phyloP scores from a whole-genome alignment of 2,797 vertebrate species.

The Peromyscus aztecus region DNA sequence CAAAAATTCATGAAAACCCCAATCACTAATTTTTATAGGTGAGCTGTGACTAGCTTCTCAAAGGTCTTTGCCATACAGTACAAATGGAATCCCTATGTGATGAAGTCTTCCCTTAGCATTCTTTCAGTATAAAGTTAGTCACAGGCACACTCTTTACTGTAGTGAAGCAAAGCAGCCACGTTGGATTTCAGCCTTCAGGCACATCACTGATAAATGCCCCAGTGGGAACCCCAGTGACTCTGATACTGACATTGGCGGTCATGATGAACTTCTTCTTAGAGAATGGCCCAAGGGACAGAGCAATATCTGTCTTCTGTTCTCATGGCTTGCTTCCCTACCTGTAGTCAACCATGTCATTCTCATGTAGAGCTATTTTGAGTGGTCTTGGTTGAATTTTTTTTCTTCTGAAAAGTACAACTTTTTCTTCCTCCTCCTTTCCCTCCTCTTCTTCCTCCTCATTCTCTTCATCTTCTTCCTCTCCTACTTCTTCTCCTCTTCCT shows the following conservation, averaged over 20 bases:
- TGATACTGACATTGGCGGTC: background rate
- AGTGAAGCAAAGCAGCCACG: background rate
- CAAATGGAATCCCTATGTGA: background rate
- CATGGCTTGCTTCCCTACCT: background rate
- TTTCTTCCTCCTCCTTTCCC: too few species aligned
- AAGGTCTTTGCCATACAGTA: background rate
- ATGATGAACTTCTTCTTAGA: background rate
- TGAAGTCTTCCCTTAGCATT: background rate
- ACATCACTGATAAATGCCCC: too few species aligned
- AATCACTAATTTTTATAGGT: background rate
- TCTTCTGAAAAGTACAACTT: background rate
- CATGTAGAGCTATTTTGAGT: background rate
- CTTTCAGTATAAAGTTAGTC: background rate
- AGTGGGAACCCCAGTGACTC: background rate
- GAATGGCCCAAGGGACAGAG: background rate
- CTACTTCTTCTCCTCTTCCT: fast-evolving
- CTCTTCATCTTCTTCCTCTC: fast-evolving
- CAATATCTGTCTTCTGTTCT: background rate
- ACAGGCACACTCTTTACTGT: fast-evolving
- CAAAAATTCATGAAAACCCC: background rate
- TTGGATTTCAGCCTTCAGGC: background rate
- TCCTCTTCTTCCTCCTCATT: fast-evolving
- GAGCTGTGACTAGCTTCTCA: background rate
- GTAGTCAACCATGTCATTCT: background rate
- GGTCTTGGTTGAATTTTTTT: background rate